Percentiles rank a stretch among this genome's conserved stretches.
Evolutionary conservation across 2,113 vertebrate species (phyloP).

Genomic region (Indri indri): DNA sequence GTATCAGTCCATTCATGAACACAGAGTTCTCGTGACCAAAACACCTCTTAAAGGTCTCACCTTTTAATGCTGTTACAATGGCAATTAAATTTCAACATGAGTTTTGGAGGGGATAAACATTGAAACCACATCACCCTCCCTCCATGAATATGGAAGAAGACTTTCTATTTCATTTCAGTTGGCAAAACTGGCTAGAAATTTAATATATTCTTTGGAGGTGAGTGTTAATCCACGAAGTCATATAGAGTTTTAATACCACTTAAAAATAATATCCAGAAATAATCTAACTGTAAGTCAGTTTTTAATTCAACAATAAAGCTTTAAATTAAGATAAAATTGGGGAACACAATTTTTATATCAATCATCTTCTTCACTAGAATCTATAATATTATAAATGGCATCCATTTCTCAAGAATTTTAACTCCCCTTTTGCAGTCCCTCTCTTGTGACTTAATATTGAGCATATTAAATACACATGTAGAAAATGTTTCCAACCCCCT

Average conservation of each 20-base stretch:
- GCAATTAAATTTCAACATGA: background rate
- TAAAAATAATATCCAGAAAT: background rate
- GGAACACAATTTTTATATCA: background rate
- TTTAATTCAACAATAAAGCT: background rate
- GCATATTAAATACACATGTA: background rate
- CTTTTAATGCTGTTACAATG: background rate
- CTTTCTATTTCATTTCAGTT: background rate
- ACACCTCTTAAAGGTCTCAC: background rate
- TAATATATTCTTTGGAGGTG: background rate
- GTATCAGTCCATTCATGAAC: background rate
- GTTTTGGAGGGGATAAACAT: background rate
- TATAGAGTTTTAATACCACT: background rate
- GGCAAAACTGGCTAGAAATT: background rate
- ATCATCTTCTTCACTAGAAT: background rate
- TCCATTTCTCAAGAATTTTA: background rate
- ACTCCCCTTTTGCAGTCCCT: background rate
- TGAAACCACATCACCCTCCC: background rate
- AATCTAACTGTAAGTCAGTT: background rate
- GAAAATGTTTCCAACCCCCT: background rate
- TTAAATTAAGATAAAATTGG: constrained; percentile 1
- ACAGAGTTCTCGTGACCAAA: background rate
- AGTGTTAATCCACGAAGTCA: background rate
- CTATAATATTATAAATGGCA: background rate
- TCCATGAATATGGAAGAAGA: background rate
- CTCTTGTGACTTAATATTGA: background rate